These are phyloP conservation scores for Agelaius phoeniceus DNA, from an alignment of 2,113 vertebrate species.

Conservation along the genomic window DNA sequence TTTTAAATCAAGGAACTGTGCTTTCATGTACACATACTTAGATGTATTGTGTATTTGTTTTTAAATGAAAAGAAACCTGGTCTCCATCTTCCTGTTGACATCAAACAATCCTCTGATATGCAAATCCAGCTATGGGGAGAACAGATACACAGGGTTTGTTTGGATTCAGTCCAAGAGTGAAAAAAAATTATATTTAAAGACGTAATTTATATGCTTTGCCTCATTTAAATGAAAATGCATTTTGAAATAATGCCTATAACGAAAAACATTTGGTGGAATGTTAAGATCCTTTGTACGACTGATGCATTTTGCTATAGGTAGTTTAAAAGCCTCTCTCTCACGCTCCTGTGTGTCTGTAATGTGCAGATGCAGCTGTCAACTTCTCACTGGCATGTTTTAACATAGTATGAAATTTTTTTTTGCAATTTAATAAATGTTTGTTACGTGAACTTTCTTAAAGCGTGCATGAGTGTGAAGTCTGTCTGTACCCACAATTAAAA, in stretches of 20 bases:
- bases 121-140: slow-evolving; percentile 71
- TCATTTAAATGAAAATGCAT: slow-evolving; percentile 57
- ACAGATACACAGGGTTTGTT: slow-evolving; percentile 61
- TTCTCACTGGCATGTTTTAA: background rate
- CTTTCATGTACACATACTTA: slow-evolving; percentile 52
- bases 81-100: slow-evolving; percentile 77
- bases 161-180: slow-evolving; percentile 73
- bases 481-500: background rate
- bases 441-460: background rate
- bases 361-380: background rate
- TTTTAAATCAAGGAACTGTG: slow-evolving; percentile 56
- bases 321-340: background rate
- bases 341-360: background rate
- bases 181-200: slow-evolving; percentile 57
- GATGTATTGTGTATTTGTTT: slow-evolving; percentile 71
- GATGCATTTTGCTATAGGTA: background rate
- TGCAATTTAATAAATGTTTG: background rate
- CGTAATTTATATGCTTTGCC: slow-evolving; percentile 40
- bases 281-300: background rate
- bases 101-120: slow-evolving; percentile 83
- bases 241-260: slow-evolving; percentile 31
- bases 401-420: background rate
- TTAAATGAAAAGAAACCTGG: slow-evolving; percentile 74
- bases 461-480: background rate
- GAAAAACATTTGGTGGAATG: slow-evolving; percentile 2